Evolutionary conservation across 2,888 invertebrate species (phyloP).

Genomic region (Gymnocheta viridis): DNA sequence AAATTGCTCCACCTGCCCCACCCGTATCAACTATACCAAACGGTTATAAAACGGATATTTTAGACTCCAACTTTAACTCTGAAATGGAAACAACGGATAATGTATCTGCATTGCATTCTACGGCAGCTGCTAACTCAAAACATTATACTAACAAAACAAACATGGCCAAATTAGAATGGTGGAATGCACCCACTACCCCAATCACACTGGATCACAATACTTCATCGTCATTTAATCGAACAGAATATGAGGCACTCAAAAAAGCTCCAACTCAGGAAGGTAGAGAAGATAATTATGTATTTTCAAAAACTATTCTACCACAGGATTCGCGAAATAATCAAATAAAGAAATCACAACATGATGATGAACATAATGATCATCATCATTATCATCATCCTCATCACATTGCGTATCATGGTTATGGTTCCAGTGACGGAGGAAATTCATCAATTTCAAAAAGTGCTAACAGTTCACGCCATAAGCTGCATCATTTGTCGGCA

Average conservation of each 20-base stretch:
- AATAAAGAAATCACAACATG: background rate
- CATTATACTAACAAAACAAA: constrained; percentile 75
- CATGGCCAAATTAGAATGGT: constrained; percentile 76
- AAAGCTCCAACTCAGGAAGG: constrained; percentile 28
- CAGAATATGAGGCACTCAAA: constrained; percentile 28
- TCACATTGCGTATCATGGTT: background rate
- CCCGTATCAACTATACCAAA: constrained; percentile 29
- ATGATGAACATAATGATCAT: constrained; percentile 6
- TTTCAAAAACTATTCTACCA: constrained; percentile 9
- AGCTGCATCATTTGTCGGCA: constrained; percentile 53
- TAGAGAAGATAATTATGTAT: constrained; percentile 14
- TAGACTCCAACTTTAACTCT: constrained; percentile 17
- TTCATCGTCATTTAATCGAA: constrained; percentile 5
- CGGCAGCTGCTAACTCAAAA: constrained; percentile 17
- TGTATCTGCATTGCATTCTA: background rate
- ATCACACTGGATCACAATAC: constrained; percentile 44
- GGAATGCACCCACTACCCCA: constrained; percentile 74
- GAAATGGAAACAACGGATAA: constrained; percentile 24
- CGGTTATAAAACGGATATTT: constrained; percentile 31
- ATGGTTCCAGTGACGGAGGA: constrained; percentile 3
- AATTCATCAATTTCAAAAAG: constrained; percentile 60
- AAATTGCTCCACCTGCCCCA: constrained; percentile 2
- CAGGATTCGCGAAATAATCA: constrained; percentile 30
- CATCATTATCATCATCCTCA: constrained; percentile 4
- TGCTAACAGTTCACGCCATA: constrained; percentile 61